phyloP scores from a whole-genome alignment of 2,113 vertebrate species.

The Progne subis region DNA sequence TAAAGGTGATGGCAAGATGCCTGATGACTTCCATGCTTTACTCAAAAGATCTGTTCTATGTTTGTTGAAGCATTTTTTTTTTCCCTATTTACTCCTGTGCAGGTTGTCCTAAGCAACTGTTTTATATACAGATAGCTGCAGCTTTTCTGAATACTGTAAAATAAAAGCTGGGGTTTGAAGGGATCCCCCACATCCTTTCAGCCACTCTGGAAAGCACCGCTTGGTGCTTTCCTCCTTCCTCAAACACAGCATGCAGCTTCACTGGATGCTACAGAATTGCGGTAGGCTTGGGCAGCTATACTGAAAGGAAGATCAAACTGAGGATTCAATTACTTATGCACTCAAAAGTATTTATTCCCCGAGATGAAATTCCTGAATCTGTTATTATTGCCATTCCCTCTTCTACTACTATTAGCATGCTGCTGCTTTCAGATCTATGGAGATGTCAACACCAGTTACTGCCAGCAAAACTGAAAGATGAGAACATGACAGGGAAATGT shows the following conservation, averaged over 20 bases:
- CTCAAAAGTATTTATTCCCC: not conserved
- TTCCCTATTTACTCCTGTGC: not conserved
- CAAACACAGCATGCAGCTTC: not conserved
- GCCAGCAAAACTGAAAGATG: constrained; percentile 24
- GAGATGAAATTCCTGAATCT: not conserved
- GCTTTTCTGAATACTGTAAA: not conserved
- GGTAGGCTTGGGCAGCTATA: not conserved
- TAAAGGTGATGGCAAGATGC: not conserved
- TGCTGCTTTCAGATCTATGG: constrained; percentile 26
- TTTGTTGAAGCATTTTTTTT: not conserved
- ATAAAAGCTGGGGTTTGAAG: not conserved
- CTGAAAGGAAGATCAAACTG: constrained; percentile 29
- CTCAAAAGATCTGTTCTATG: not conserved
- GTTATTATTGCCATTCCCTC: not conserved
- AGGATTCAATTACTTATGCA: constrained; percentile 11
- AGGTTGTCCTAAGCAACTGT: not conserved
- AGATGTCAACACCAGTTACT: constrained; percentile 30
- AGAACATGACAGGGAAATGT: not conserved
- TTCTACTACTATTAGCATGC: not conserved
- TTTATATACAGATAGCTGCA: not conserved
- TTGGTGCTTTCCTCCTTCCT: not conserved
- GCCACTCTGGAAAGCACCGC: not conserved
- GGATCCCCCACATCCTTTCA: not conserved
- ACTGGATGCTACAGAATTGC: not conserved
- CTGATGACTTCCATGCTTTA: not conserved